Conservation (phyloP, 2,888 invertebrate species). For the Timema cristinae region DNA sequence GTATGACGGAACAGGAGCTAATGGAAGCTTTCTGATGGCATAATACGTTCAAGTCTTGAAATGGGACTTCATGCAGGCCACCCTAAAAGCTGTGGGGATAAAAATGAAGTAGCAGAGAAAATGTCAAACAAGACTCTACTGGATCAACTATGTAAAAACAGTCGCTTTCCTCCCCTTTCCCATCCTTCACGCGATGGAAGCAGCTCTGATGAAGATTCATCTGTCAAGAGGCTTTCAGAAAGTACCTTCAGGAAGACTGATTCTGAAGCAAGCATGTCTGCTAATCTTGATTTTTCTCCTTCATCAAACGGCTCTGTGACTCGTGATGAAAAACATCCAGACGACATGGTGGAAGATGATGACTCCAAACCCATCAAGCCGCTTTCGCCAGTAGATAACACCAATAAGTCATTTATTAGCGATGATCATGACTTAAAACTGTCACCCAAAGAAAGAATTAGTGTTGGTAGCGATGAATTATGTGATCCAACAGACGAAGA, state of each 20-base stretch:
- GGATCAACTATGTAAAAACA: constrained; percentile 63
- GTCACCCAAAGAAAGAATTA: constrained; percentile 14
- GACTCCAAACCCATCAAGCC: neutral
- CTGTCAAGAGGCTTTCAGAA: constrained; percentile 21
- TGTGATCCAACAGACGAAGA: constrained; percentile 32
- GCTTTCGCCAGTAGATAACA: neutral
- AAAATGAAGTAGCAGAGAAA: constrained; percentile 41
- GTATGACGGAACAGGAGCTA: constrained; percentile 62
- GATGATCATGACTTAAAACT: constrained; percentile 10
- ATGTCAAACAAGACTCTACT: constrained; percentile 60
- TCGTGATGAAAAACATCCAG: constrained; percentile 7
- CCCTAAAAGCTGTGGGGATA: constrained; percentile 14
- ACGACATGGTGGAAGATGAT: constrained; percentile 12
- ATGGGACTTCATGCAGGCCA: constrained; percentile 51
- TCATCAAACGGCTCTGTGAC: constrained; percentile 23
- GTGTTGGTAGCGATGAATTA: constrained; percentile 3
- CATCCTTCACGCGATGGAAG: constrained; percentile 41
- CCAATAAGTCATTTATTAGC: neutral
- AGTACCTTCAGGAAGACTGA: constrained; percentile 17
- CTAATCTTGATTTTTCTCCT: constrained; percentile 25
- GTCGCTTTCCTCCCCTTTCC: constrained; percentile 51
- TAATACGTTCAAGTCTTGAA: constrained; percentile 77
- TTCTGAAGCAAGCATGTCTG: constrained; percentile 17
- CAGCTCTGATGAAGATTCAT: constrained; percentile 30
- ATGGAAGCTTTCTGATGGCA: constrained; percentile 76